Conservation (phyloP, 2,797 vertebrate genomes). For the Caiman crocodilus region DNA sequence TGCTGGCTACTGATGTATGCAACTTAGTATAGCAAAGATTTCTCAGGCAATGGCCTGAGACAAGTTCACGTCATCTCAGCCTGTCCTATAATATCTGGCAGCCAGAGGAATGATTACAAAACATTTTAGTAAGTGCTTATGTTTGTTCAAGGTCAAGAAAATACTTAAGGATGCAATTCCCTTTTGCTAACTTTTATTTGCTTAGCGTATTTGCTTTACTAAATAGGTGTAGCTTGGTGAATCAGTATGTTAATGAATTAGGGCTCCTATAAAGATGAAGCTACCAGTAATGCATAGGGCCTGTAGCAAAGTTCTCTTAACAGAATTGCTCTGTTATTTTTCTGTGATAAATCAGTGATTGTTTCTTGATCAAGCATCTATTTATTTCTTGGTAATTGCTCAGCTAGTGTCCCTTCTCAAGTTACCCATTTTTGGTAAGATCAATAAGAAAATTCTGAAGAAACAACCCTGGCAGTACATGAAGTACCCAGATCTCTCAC, state of each 20-base stretch:
- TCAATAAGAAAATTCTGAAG: neutral
- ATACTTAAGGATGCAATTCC: slow-evolving; percentile 17
- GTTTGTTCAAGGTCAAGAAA: slow-evolving; percentile 19
- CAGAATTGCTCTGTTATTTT: too few relatives aligned
- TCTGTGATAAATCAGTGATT: neutral
- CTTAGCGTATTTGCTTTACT: slow-evolving; percentile 42
- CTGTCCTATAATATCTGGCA: too few relatives aligned
- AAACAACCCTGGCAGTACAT: neutral
- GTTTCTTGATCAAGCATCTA: neutral
- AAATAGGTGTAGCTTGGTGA: slow-evolving; percentile 52
- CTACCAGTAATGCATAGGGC: neutral
- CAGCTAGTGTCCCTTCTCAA: neutral
- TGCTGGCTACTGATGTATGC: neutral
- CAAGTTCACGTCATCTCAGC: neutral
- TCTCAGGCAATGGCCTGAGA: neutral
- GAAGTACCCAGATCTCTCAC: neutral
- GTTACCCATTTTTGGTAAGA: neutral
- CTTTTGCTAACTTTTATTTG: slow-evolving; percentile 24
- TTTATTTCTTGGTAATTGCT: neutral
- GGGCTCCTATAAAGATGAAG: neutral
- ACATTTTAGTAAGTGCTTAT: neutral
- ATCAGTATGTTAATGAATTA: slow-evolving; percentile 48
- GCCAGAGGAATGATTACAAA: neutral
- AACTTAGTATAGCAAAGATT: neutral
- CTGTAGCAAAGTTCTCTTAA: neutral